Evolutionary conservation across 2,797 vertebrate species (phyloP).

Genomic region (Chloroceryle inda): DNA sequence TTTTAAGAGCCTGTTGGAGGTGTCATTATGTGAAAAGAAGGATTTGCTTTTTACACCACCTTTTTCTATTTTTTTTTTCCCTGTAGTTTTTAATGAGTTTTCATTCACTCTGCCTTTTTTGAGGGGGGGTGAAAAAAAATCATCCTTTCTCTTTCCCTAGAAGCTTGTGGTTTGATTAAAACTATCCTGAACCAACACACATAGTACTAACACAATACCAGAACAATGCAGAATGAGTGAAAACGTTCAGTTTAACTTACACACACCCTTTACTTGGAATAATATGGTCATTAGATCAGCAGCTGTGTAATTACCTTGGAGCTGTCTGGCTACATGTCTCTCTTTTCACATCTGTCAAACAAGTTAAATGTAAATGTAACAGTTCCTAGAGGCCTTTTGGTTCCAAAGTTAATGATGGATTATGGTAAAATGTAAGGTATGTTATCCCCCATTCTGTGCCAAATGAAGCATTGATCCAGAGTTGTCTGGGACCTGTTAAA

Average conservation of each 20-base stretch:
- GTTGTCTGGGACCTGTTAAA: neutral
- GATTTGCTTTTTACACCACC: neutral
- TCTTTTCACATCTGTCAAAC: neutral
- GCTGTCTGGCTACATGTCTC: neutral
- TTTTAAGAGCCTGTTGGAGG: neutral
- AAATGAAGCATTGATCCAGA: neutral
- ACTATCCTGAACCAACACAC: neutral
- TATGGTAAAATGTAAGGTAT: neutral
- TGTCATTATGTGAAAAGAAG: neutral
- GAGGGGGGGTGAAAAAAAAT: neutral
- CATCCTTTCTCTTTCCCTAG: neutral
- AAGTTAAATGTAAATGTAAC: neutral
- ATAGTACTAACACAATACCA: neutral
- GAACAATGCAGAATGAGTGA: neutral
- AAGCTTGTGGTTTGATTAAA: constrained; percentile 28
- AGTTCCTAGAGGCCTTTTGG: neutral
- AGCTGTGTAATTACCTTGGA: neutral
- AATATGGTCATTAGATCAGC: neutral
- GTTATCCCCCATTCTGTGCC: neutral
- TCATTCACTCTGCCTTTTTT: neutral
- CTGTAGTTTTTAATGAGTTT: neutral
- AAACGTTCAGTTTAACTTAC: neutral
- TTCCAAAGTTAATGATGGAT: neutral
- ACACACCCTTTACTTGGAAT: neutral
- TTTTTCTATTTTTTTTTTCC: no score